Evolutionary conservation across 2,797 vertebrate genomes (phyloP), one percentile per base, ranked within the genome.

Genomic region (Myripristis murdjan): DNA sequence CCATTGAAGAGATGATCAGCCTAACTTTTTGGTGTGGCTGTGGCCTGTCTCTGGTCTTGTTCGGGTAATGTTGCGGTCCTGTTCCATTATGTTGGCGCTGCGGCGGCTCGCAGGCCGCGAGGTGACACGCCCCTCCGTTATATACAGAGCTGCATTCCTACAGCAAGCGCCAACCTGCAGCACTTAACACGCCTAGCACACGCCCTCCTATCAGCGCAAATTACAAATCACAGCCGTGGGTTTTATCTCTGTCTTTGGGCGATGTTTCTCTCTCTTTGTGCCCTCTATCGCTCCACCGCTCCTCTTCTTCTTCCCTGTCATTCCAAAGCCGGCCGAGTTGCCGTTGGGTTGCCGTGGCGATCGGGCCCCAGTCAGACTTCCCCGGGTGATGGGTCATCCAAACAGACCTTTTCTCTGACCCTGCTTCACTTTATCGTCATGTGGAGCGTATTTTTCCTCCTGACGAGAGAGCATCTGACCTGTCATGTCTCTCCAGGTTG

Each of bases 151-250:
- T 47, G 8, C 81, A 88, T 89, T 90, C 89, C 71, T 83, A 15
- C 46, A 73, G 70, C 91, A 64, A 23, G 91, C 68, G 63, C 37
- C 41, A 35, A 76, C 89, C 39, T 82, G 87, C n/a, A 31, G 2
- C n/a, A 5, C 31, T n/a, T n/a, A n/a, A 28, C 18, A 28, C 43
- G 12, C 44, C n/a, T 14, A 44, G n/a, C 65, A 31, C 48, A 15
- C 51, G 16, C 31, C 55, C 20, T 70, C 24, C 22, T 16, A 11
- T 70, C 39, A 41, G 37, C 1, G 10, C 52, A 43, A 37, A 57
- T 49, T 47, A 47, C 3, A 39, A 41, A 58, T 63, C 60, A 48
- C 12, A 41, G 20, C 33, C 62, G 15, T 44, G 44, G 11, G 6
- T 39, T 75, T 79, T 77, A 51, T 72, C n/a, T 71, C 37, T 64